A percentile compares a stretch with the other conserved stretches of the same genome.
Conservation (phyloP, 2,797 vertebrate species). For the Phyllotis vaccarum region DNA sequence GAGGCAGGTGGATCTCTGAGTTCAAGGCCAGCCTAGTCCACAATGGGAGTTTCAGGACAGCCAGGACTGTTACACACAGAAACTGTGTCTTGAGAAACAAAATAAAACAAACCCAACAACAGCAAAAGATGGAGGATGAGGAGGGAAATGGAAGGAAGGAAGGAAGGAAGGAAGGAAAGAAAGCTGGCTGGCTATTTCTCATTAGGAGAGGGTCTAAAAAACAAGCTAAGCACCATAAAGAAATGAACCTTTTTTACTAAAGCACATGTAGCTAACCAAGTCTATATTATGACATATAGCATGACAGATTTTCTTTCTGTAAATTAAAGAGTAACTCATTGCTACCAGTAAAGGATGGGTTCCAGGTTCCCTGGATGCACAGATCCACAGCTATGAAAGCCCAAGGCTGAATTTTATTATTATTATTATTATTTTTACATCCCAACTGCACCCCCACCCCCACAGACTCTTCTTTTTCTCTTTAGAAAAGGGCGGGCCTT, state of each 20-base stretch:
- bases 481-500: neutral
- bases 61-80: neutral
- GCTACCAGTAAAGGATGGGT: neutral
- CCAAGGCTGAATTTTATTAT: neutral
- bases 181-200: neutral
- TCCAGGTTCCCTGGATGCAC: neutral
- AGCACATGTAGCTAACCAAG: neutral
- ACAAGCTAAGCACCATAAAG: constrained; percentile 39
- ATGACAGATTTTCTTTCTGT: constrained; percentile 41
- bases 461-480: neutral
- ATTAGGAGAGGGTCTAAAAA: neutral
- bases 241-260: neutral
- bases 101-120: too few relatives aligned
- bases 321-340: neutral
- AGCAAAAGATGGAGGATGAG: too few relatives aligned
- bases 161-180: rapidly evolving
- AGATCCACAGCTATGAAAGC: neutral
- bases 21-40: neutral
- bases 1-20: neutral
- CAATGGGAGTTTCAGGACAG: neutral
- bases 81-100: neutral
- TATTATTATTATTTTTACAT: neutral
- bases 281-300: neutral
- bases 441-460: neutral
- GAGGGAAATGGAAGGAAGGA: too few relatives aligned